These are phyloP conservation scores for Ashinkailepas kermadecensis DNA, from an alignment of 2,888 invertebrate genomes.

Conservation along the genomic window DNA sequence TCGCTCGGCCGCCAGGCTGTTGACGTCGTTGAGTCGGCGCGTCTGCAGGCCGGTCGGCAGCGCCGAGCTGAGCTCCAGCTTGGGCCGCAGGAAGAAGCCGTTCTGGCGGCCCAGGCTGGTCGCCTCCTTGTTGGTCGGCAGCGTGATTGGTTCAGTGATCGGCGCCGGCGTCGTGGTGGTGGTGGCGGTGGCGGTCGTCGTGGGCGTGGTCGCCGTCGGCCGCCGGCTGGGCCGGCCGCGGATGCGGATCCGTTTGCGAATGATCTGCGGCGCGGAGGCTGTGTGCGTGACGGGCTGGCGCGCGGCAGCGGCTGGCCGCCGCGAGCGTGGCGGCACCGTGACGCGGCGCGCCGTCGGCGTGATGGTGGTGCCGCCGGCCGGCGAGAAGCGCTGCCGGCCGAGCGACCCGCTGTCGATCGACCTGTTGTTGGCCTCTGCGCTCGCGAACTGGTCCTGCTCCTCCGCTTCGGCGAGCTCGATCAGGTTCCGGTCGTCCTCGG, in stretches of 20 bases:
- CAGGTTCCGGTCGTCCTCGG: neutral
- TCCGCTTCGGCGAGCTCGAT: neutral
- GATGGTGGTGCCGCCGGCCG: neutral
- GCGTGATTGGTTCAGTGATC: neutral
- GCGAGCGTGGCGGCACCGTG: neutral
- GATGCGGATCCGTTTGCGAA: neutral
- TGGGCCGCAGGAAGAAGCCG: conserved; percentile 21
- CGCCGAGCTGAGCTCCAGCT: conserved; percentile 17
- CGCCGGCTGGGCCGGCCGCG: conserved; percentile 6
- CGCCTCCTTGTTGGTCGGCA: conserved; percentile 21
- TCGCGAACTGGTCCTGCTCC: neutral
- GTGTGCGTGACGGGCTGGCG: neutral
- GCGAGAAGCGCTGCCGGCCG: neutral
- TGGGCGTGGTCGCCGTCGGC: neutral
- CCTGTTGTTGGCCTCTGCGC: neutral
- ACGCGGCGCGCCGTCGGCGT: neutral
- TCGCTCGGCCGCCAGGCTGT: neutral
- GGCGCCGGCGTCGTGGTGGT: neutral
- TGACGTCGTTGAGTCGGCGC: neutral
- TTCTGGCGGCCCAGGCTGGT: neutral
- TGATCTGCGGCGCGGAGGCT: neutral
- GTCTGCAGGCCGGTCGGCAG: neutral
- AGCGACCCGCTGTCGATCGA: neutral
- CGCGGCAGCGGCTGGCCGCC: neutral
- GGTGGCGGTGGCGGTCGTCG: neutral